Conservation (phyloP, 2,113 vertebrate species). For the Xyliphius kryptos region DNA sequence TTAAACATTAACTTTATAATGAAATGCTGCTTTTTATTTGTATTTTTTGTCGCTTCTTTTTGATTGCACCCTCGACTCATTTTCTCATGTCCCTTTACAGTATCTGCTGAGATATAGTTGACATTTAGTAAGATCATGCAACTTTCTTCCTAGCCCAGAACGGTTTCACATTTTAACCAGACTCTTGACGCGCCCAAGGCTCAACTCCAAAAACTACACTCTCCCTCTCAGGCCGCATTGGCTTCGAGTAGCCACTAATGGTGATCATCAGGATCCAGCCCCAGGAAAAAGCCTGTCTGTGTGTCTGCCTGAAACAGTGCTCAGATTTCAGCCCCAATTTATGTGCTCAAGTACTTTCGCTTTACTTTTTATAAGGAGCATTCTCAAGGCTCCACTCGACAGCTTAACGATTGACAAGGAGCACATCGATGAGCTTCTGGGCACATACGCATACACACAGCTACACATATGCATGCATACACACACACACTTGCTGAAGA, state of each 20-base stretch:
- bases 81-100: constrained; percentile 28
- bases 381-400: constrained; percentile 36
- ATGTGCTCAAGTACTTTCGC: constrained; percentile 36
- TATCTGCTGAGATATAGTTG: constrained; percentile 33
- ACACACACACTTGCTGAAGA: constrained; percentile 35
- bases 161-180: constrained; percentile 53
- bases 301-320: constrained; percentile 31
- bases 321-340: constrained; percentile 42
- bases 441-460: constrained; percentile 24
- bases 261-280: constrained; percentile 36
- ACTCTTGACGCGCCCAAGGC: constrained; percentile 51
- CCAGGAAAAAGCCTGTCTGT: constrained; percentile 26
- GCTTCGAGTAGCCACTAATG: constrained; percentile 38
- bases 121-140: constrained; percentile 19
- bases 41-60: too few relatives aligned
- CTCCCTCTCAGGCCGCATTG: constrained; percentile 39
- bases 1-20: too few relatives aligned
- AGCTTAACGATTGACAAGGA: constrained; percentile 41
- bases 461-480: neutral
- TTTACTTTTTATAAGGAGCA: constrained; percentile 36
- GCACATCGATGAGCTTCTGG: constrained; percentile 29
- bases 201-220: constrained; percentile 54
- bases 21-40: too few relatives aligned
- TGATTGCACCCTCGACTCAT: too few relatives aligned
- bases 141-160: constrained; percentile 32